Evolutionary conservation across 2,113 vertebrate species (phyloP).

Genomic region (Anoplopoma fimbria): DNA sequence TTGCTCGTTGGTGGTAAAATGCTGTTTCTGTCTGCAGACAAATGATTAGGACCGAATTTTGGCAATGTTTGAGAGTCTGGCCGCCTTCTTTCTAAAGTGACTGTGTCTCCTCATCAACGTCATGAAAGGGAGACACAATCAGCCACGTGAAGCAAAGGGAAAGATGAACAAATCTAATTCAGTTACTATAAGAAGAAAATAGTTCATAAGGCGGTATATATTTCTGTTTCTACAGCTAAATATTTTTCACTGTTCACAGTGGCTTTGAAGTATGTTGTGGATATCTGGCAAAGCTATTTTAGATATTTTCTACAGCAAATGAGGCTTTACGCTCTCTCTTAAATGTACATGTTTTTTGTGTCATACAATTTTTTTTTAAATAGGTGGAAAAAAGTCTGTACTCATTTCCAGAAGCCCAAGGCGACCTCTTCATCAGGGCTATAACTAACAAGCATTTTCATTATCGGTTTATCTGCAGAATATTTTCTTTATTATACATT

Average conservation of each 20-base stretch:
- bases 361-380: background rate
- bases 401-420: background rate
- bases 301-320: background rate
- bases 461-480: background rate
- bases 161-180: background rate
- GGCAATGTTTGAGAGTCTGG: background rate
- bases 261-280: background rate
- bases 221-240: background rate
- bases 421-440: background rate
- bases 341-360: background rate
- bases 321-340: background rate
- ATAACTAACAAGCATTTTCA: background rate
- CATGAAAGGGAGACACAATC: background rate
- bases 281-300: background rate
- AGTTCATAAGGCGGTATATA: background rate
- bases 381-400: background rate
- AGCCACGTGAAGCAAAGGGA: background rate
- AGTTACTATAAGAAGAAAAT: background rate
- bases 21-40: constrained; percentile 45
- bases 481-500: background rate
- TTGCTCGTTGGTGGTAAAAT: constrained; percentile 41
- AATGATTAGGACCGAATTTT: constrained; percentile 40
- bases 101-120: background rate
- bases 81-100: background rate
- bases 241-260: background rate